Evolutionary conservation across 92 coral and sea anemone genomes (phyloP), one percentile per base, ranked within the genome.

Genomic region (Porites divaricata): DNA sequence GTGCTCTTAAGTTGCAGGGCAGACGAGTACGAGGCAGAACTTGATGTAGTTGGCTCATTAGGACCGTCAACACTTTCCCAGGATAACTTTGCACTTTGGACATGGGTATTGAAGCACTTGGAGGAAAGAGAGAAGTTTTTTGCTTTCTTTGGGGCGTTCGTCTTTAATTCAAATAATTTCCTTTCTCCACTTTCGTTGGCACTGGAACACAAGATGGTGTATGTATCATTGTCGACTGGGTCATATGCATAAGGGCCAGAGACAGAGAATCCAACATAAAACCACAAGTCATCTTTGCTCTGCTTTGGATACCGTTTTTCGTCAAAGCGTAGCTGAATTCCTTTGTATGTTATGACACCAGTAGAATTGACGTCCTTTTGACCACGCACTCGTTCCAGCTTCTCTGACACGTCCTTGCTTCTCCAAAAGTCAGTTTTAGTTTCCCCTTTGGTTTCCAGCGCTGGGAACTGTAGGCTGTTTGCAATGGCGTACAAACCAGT

Each of bases 231-330:
- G 19, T 91, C 88, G 10, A 91, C 81, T 54, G 94, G 94, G 64
- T 91, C 94, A 50, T 83, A 91, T 19, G 94, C 94, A 23, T 88
- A 91, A 8, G 94, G 94, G 3, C 94, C 94, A 20, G 85, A 81
- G 5, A 91, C 76, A 9, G 94, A 67, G 62, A 91, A 91, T 20
- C 94, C 94, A 25, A 91, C 78, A 50, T 89, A 91, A 67, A 88
- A 91, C 94, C 91, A 91, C 78, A 91, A 78, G 62, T 91, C 92
- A 22, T 91, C 94, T 59, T 89, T 88, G 57, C 94, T 91, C 56
- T 91, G 87, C 1, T 91, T 64, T 14, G 94, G 94, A 62, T 91
- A 91, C 9, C 87, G 78, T 14, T 58, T 77, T 57, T 91, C 78
- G 63, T 91, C 94, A 25, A 91, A 91, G 12, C 72, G 87, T 14